Percentiles rank a stretch among this genome's conserved stretches.
Evolutionary conservation across 2,113 vertebrate genomes (phyloP).

Genomic region (Australoheros scitulus): DNA sequence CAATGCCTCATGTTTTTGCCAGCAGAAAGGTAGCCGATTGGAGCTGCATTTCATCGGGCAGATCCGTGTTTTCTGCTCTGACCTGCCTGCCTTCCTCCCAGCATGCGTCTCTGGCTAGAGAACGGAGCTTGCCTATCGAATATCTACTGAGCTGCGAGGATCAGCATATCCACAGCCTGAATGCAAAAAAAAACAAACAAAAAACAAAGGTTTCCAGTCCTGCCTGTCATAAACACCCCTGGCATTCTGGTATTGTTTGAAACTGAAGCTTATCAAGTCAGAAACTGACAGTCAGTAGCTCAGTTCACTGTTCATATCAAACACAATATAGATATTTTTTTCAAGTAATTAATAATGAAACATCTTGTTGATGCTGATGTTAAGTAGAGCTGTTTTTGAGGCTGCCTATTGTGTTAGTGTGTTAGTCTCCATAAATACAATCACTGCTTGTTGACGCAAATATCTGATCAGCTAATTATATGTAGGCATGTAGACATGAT

Average conservation of each 20-base stretch:
- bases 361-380: not conserved
- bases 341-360: not conserved
- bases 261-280: not conserved
- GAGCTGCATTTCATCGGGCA: not conserved
- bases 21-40: not conserved
- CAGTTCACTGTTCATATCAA: not conserved
- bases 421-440: not conserved
- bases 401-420: not conserved
- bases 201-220: not conserved
- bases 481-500: not conserved
- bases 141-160: not conserved
- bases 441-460: not conserved
- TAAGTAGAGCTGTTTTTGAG: not conserved
- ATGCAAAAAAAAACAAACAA: slow-evolving; percentile 1
- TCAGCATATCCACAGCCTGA: not conserved
- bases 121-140: not conserved
- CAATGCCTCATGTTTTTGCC: not conserved
- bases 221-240: slow-evolving; percentile 20
- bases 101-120: not conserved
- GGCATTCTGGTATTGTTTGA: not conserved
- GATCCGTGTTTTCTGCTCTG: not conserved
- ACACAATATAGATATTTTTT: not conserved
- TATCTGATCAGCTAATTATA: not conserved
- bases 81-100: not conserved
- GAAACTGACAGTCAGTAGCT: not conserved